Conservation (phyloP, 2,888 invertebrate species). For the Graphium colonna region DNA sequence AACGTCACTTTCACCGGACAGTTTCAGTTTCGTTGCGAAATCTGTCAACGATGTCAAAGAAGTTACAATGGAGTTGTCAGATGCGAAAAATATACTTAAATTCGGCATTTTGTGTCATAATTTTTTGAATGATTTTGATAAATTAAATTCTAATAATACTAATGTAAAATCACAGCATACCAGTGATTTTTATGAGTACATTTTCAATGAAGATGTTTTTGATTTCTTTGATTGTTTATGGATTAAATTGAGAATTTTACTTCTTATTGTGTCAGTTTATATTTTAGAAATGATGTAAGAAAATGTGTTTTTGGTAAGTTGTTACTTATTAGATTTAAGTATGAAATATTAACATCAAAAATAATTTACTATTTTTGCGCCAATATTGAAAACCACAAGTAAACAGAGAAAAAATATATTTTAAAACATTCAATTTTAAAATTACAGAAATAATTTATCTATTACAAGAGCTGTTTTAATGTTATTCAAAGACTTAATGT, state of each 20-base stretch:
- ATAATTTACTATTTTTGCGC: background rate
- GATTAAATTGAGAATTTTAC: slow-evolving; percentile 58
- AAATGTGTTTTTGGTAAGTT: slow-evolving; percentile 14
- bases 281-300: slow-evolving; percentile 72
- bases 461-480: no score
- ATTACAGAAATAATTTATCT: no score
- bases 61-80: slow-evolving; percentile 39
- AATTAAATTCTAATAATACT: slow-evolving; percentile 26
- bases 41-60: slow-evolving; percentile 31
- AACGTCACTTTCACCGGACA: slow-evolving; percentile 30
- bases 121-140: slow-evolving; percentile 41
- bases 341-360: background rate
- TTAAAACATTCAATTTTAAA: no score
- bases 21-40: slow-evolving; percentile 38
- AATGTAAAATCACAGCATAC: slow-evolving; percentile 30
- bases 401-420: no score
- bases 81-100: slow-evolving; percentile 38
- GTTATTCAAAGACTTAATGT: no score
- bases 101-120: slow-evolving; percentile 56
- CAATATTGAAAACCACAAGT: background rate
- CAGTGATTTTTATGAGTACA: slow-evolving; percentile 43
- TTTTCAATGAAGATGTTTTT: slow-evolving; percentile 51
- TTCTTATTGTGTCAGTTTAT: slow-evolving; percentile 65
- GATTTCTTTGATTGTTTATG: slow-evolving; percentile 67
- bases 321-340: background rate